Conservation (phyloP, 2,113 vertebrate species). For the Oreocharis arfaki region DNA sequence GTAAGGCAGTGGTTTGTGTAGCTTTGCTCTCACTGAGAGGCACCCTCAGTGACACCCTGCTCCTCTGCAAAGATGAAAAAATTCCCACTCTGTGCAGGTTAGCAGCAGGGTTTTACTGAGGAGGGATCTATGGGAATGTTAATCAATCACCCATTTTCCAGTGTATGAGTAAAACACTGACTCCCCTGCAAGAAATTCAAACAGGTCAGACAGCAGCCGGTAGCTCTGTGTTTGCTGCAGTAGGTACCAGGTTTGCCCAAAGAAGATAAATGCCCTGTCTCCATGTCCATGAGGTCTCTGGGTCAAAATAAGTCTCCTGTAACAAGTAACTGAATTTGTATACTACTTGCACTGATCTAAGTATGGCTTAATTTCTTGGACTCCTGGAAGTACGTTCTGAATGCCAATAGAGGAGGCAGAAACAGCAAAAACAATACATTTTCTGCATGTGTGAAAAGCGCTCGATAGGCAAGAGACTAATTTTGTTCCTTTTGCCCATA, state of each 20-base stretch:
- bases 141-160: background rate
- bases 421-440: background rate
- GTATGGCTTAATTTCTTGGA: background rate
- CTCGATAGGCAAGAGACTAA: fast-evolving
- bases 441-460: background rate
- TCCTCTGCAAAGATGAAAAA: background rate
- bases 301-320: background rate
- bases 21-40: background rate
- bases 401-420: fast-evolving
- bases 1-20: background rate
- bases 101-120: background rate
- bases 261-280: background rate
- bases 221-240: fast-evolving
- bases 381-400: background rate
- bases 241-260: background rate
- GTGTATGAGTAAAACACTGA: background rate
- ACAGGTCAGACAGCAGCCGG: background rate
- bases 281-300: fast-evolving
- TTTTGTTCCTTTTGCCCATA: background rate
- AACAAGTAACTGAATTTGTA: background rate
- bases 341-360: background rate
- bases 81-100: background rate
- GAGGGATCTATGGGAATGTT: background rate
- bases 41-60: background rate
- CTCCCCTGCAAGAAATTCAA: background rate